Percentiles rank a stretch among this genome's conserved stretches.
Conservation (phyloP, 92 coral and sea anemone species). For the Pocillopora meandrina region DNA sequence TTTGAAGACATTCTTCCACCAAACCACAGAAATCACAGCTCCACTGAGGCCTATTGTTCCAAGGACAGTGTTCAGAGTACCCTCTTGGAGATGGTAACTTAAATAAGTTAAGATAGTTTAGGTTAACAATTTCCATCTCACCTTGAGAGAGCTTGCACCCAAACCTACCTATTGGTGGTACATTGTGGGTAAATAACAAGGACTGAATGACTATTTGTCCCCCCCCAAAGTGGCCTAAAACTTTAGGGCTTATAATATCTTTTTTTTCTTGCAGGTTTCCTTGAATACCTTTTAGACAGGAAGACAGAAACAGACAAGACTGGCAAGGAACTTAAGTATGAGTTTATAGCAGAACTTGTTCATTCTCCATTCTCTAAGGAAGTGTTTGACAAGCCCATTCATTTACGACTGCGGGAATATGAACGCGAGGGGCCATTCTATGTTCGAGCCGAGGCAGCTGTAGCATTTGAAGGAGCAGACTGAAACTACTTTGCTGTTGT, state of each 20-base stretch:
- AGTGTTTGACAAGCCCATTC: slow-evolving; percentile 84
- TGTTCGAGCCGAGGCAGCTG: slow-evolving; percentile 86
- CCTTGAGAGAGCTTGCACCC: too few species aligned
- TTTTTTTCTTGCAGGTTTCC: slow-evolving; percentile 63
- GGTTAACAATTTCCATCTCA: too few species aligned
- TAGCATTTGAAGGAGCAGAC: slow-evolving; percentile 89
- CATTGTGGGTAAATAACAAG: too few species aligned
- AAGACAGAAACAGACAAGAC: slow-evolving; percentile 86
- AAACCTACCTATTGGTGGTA: too few species aligned
- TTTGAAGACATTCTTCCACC: slow-evolving; percentile 53
- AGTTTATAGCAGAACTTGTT: slow-evolving; percentile 77
- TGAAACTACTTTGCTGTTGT: not conserved
- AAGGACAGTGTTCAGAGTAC: slow-evolving; percentile 28
- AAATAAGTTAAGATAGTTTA: too few species aligned
- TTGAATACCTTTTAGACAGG: slow-evolving; percentile 92
- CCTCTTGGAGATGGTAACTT: too few species aligned
- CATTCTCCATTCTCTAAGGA: slow-evolving; percentile 67
- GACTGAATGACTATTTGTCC: too few species aligned
- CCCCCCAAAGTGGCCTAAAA: too few species aligned
- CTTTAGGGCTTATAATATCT: not conserved
- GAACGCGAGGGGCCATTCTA: slow-evolving; percentile 97
- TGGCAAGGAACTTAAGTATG: slow-evolving; percentile 89
- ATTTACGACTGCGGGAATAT: slow-evolving; percentile 86
- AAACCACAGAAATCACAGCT: slow-evolving; percentile 41
- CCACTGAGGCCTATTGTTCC: slow-evolving; percentile 46